Percentiles rank a stretch among this genome's conserved stretches.
phyloP scores from a whole-genome alignment of 2,113 vertebrate genomes.

The Vicugna pacos region DNA sequence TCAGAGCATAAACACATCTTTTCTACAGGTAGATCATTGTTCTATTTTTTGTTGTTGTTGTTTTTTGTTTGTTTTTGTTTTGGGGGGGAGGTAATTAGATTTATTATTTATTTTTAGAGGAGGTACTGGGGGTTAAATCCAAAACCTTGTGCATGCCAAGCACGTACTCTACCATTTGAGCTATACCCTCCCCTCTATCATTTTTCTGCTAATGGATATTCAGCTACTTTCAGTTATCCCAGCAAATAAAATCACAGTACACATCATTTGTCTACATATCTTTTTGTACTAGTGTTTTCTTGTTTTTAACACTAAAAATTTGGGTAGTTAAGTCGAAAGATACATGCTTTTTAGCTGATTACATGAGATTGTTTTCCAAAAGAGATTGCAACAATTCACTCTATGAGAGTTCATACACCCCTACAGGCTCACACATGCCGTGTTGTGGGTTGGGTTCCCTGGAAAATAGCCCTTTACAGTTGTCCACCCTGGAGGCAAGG shows the following conservation, averaged over 20 bases:
- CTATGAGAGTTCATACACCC: not conserved
- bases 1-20: not conserved
- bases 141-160: too few relatives aligned
- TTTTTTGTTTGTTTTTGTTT: too few relatives aligned
- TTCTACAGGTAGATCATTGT: not conserved
- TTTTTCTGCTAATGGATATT: not conserved
- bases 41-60: not conserved
- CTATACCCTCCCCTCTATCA: too few relatives aligned
- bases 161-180: too few relatives aligned
- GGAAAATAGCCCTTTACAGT: not conserved
- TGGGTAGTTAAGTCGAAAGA: not conserved
- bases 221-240: conserved; percentile 4
- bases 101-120: too few relatives aligned
- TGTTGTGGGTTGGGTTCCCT: not conserved
- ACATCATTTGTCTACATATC: not conserved
- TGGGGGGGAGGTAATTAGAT: too few relatives aligned
- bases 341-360: not conserved
- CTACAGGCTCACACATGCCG: not conserved
- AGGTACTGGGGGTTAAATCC: too few relatives aligned
- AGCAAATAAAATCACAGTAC: conserved; percentile 22
- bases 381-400: not conserved
- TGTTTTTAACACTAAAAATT: conserved; percentile 6
- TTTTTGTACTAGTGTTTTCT: not conserved
- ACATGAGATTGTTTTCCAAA: not conserved
- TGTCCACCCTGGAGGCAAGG: conserved; percentile 21